Evolutionary conservation across 2,797 vertebrate genomes (phyloP).

Genomic region (Gallirallus australis): DNA sequence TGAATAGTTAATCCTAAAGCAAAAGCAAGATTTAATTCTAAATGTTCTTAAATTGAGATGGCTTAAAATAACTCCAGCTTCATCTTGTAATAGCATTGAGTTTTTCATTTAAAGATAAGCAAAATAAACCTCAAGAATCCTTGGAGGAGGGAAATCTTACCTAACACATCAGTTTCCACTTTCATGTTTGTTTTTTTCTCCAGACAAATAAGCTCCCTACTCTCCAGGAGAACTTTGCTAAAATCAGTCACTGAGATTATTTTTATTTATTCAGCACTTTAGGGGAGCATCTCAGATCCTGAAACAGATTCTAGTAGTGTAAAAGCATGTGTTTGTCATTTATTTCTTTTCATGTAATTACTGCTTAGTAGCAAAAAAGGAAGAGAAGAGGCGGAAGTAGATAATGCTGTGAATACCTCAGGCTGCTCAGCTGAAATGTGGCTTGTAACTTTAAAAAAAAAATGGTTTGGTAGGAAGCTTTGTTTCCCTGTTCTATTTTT

Average conservation of each 20-base stretch:
- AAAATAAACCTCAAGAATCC: not conserved
- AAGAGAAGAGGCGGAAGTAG: not conserved
- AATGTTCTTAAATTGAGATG: not conserved
- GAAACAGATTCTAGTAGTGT: not conserved
- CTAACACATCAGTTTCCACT: not conserved
- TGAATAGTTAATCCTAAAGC: conserved; percentile 8
- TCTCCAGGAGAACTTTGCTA: not conserved
- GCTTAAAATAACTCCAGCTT: not conserved
- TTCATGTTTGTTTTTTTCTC: not conserved
- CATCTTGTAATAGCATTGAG: not conserved
- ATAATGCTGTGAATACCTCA: not conserved
- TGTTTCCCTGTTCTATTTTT: conserved; percentile 55
- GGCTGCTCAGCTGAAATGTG: not conserved
- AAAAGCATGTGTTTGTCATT: not conserved
- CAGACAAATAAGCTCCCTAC: not conserved
- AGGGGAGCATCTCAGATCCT: not conserved
- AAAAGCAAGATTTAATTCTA: not conserved
- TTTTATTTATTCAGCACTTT: not conserved
- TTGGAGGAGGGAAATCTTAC: not conserved
- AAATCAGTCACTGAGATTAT: not conserved
- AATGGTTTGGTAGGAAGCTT: conserved; percentile 29
- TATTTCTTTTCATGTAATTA: not conserved
- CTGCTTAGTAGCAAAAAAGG: not conserved
- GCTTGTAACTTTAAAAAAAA: not conserved
- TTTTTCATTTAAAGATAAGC: not conserved